phyloP scores from a whole-genome alignment of 2,888 invertebrate species.

The Monochamus alternatus region DNA sequence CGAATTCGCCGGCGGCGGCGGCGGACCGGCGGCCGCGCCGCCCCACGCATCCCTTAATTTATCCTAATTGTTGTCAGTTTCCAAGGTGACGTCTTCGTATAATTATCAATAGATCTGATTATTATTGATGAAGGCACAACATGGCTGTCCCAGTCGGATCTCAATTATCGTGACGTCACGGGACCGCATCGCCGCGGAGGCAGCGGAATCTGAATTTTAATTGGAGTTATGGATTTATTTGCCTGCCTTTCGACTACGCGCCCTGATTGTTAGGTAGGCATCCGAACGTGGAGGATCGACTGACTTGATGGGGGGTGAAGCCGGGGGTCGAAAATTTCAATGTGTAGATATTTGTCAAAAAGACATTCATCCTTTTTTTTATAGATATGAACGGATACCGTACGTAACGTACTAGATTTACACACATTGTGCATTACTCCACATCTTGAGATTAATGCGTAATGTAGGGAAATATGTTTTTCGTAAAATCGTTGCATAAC shows the following conservation, averaged over 20 bases:
- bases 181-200: slow-evolving; percentile 36
- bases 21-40: slow-evolving; percentile 42
- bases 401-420: too few species aligned
- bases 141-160: slow-evolving; percentile 58
- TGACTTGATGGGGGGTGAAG: not conserved
- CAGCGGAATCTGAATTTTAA: slow-evolving; percentile 59
- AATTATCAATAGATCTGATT: slow-evolving; percentile 71
- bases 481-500: too few species aligned
- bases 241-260: slow-evolving; percentile 42
- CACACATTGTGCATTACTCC: too few species aligned
- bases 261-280: slow-evolving; percentile 38
- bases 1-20: slow-evolving; percentile 38
- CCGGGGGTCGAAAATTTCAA: not conserved
- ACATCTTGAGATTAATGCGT: too few species aligned
- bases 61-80: slow-evolving; percentile 71
- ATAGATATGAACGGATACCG: too few species aligned
- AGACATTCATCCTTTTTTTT: not conserved
- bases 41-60: slow-evolving; percentile 64
- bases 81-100: slow-evolving; percentile 68
- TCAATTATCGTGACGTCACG: slow-evolving; percentile 59
- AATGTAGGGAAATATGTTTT: too few species aligned
- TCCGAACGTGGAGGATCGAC: not conserved
- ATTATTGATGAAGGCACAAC: slow-evolving; percentile 69
- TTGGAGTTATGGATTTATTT: slow-evolving; percentile 55
- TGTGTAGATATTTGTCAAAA: not conserved